These are phyloP conservation scores for Paguma larvata DNA, from an alignment of 2,797 vertebrate genomes.

Conservation along the genomic window DNA sequence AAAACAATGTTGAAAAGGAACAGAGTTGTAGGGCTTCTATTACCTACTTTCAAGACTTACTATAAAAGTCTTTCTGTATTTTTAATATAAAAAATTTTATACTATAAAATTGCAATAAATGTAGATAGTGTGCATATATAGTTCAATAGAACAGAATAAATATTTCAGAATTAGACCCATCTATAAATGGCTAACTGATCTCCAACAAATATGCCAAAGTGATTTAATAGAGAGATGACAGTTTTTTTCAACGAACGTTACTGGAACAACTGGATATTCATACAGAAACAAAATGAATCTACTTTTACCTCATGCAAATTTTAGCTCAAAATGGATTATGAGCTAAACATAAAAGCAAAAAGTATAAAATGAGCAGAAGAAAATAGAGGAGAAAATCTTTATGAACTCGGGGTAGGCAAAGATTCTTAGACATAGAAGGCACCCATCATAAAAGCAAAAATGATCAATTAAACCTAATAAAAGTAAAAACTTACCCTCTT, in stretches of 20 bases:
- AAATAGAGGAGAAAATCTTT: constrained; percentile 50
- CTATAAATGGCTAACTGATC: background rate
- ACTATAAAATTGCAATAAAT: background rate
- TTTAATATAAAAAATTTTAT: background rate
- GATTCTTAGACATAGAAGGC: constrained; percentile 30
- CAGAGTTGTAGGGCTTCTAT: constrained; percentile 44
- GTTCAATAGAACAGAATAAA: constrained; percentile 26
- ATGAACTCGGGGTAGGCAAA: background rate
- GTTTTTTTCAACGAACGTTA: background rate
- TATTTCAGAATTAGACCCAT: background rate
- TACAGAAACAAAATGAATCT: background rate
- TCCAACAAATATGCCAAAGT: constrained; percentile 35
- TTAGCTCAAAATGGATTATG: constrained; percentile 40
- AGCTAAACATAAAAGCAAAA: constrained; percentile 54
- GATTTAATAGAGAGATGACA: constrained; percentile 36
- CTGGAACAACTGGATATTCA: constrained; percentile 4
- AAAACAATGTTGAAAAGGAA: constrained; percentile 74
- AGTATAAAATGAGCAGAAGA: constrained; percentile 43
- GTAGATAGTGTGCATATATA: background rate
- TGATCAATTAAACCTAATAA: constrained; percentile 1
- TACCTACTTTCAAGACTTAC: constrained; percentile 61
- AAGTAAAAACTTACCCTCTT: constrained; percentile 3
- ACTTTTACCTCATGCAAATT: constrained; percentile 57
- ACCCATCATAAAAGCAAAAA: constrained; percentile 52
- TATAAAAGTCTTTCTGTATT: background rate